Evolutionary conservation across 2,113 vertebrate genomes (phyloP).

Genomic region (Pituophis catenifer): DNA sequence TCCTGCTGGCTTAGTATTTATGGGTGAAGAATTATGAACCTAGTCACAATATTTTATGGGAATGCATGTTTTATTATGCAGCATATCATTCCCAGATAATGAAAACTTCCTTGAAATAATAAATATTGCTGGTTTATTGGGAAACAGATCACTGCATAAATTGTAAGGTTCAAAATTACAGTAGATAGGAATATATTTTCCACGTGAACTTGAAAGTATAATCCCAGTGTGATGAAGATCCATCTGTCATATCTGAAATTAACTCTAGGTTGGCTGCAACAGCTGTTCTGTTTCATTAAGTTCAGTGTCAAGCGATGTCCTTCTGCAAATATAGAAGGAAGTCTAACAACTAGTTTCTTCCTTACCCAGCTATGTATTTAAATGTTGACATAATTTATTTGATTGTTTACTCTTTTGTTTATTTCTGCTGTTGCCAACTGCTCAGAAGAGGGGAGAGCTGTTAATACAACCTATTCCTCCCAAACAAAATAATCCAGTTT

Average conservation of each 20-base stretch:
- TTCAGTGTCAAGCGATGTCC: not conserved
- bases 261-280: not conserved
- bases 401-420: not conserved
- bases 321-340: not conserved
- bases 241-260: not conserved
- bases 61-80: not conserved
- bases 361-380: not conserved
- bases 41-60: not conserved
- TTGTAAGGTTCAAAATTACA: not conserved
- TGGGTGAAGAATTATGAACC: not conserved
- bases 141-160: not conserved
- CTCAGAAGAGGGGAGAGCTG: not conserved
- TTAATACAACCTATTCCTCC: not conserved
- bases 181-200: not conserved
- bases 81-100: not conserved
- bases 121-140: not conserved
- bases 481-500: not conserved
- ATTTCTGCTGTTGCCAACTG: not conserved
- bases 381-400: not conserved
- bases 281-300: not conserved
- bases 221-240: not conserved
- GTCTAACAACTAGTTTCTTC: not conserved
- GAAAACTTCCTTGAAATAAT: conserved; percentile 14
- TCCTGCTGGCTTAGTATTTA: not conserved
- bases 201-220: not conserved